Evolutionary conservation across 2,888 invertebrate species (phyloP), one percentile per base, ranked within the genome.

Genomic region (Synergus laeviventris): DNA sequence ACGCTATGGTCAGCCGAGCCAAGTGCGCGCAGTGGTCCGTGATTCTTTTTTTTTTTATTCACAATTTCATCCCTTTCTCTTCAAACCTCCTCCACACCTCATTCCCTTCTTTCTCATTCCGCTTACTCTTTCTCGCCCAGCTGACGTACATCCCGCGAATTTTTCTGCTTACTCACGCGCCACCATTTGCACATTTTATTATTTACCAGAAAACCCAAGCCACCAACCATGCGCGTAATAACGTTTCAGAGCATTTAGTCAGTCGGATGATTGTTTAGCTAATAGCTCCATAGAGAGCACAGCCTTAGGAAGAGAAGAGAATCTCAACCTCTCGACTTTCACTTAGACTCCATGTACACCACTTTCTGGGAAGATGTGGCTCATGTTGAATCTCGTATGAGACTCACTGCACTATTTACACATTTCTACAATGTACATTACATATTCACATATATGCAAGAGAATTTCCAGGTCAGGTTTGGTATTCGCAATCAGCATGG

Each of bases 221-320:
- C 74, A 66, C 79, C 70, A 60, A 49, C 60, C 74, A 73, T 66
- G 76, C 73, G 74, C 76, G 78, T 84, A 82, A 86, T 83, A 81
- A 80, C 81, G 78, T 82, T 82, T 83, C 82, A 75, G 79, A 79
- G 81, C 81, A 84, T 86, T 85, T 82, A 82, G 81, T 78, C 61
- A 61, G 80, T 74, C 73, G 76, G 73, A 75, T 77, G 83, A 85
- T 82, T 84, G 84, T 85, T 85, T 84, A 80, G 80, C 81, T 80
- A 80, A 80, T 79, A 83, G 78, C 77, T 82, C 79, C 79, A 76
- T 74, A 70, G 70, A 54, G 70, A 70, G 70, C n/a, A 49, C 1
- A 45, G 24, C 66, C 66, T 66, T 66, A n/a, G 66, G 24, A 42
- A 16, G 45, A 49, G 45, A 49, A 45, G 64, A 64, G 66, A 66